Conservation (phyloP, 2,797 vertebrate species). For the Hyperoplus immaculatus region DNA sequence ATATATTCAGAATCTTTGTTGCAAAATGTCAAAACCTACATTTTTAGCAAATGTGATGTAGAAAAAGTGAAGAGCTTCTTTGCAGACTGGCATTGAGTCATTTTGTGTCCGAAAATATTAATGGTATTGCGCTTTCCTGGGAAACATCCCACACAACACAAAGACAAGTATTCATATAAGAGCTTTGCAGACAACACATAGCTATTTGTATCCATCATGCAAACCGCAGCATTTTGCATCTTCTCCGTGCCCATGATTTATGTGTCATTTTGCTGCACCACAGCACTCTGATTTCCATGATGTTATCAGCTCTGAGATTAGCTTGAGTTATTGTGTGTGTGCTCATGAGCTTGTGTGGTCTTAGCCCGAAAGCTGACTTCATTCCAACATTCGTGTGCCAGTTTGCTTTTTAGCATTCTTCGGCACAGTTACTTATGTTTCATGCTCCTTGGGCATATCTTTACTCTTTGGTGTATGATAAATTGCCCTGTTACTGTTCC, state of each 20-base stretch:
- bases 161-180: constrained; percentile 76
- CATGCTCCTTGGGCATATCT: constrained; percentile 4
- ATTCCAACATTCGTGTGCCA: constrained; percentile 24
- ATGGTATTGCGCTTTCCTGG: constrained; percentile 26
- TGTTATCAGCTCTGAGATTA: constrained; percentile 76
- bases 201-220: constrained; percentile 77
- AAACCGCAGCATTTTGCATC: constrained; percentile 64
- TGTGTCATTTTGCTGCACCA: constrained; percentile 68
- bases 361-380: constrained; percentile 42
- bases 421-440: constrained; percentile 34
- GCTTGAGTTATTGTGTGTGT: constrained; percentile 60
- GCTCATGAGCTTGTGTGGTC: constrained; percentile 29
- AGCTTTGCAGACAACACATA: constrained; percentile 57
- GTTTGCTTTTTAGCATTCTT: constrained; percentile 47
- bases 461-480: constrained; percentile 44
- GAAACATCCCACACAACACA: constrained; percentile 18
- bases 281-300: constrained; percentile 66
- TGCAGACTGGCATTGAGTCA: constrained; percentile 10
- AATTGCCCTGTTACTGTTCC: constrained; percentile 26
- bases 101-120: constrained; percentile 43
- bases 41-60: constrained; percentile 23
- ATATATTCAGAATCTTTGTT: not conserved
- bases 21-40: not conserved
- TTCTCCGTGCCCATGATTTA: constrained; percentile 75
- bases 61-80: constrained; percentile 10